These are phyloP conservation scores for Argopecten irradians DNA, from an alignment of 1,140 invertebrate species.

Conservation along the genomic window DNA sequence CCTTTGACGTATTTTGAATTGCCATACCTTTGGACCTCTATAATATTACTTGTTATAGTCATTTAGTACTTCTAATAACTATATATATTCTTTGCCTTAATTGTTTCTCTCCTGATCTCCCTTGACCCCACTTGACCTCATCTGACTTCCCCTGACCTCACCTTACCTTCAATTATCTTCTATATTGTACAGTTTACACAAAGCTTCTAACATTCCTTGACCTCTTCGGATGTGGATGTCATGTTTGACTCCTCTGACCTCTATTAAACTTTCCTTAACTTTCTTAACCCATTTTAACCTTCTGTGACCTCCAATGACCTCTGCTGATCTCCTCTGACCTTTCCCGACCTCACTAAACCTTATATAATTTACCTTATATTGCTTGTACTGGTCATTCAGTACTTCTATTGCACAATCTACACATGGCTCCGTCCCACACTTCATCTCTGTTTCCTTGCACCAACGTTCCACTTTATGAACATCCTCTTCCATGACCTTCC, in stretches of 20 bases:
- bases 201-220: neutral
- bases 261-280: neutral
- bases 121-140: neutral
- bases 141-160: neutral
- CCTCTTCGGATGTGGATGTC: too few relatives aligned
- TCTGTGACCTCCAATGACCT: neutral
- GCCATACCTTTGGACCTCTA: too few relatives aligned
- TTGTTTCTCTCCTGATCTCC: neutral
- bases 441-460: constrained; percentile 82
- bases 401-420: constrained; percentile 67
- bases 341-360: neutral
- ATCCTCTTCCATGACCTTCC: constrained; percentile 75
- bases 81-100: too few relatives aligned
- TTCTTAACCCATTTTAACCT: neutral
- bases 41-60: too few relatives aligned
- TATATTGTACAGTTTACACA: too few relatives aligned
- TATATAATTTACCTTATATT: constrained; percentile 78
- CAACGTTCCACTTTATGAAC: constrained; percentile 74
- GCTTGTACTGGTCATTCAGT: constrained; percentile 88
- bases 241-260: too few relatives aligned
- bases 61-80: too few relatives aligned
- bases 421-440: constrained; percentile 68
- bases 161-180: too few relatives aligned
- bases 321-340: neutral
- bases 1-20: too few relatives aligned